Percentiles rank a stretch among this genome's conserved stretches.
Evolutionary conservation across 2,113 vertebrate species (phyloP).

Genomic region (Pionites leucogaster): DNA sequence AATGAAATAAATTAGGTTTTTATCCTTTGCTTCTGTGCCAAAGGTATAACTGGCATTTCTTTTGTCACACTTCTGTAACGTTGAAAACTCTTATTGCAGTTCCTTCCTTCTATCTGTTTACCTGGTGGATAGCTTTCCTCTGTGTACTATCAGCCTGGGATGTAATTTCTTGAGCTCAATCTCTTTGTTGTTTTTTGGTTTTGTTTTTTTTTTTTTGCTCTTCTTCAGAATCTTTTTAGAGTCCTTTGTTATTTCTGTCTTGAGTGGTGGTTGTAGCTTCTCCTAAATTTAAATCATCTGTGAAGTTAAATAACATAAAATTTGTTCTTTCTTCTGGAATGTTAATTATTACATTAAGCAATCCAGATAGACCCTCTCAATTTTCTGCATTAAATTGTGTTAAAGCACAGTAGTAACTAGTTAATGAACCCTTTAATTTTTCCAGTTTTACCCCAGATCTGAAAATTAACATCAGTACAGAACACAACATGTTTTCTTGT

Average conservation of each 20-base stretch:
- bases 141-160: neutral
- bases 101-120: neutral
- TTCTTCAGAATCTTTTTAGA: neutral
- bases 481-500: neutral
- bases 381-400: neutral
- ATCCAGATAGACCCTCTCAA: neutral
- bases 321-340: neutral
- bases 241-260: neutral
- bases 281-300: neutral
- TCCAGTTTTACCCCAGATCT: neutral
- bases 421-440: neutral
- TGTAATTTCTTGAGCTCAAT: neutral
- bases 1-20: neutral
- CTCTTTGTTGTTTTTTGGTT: neutral
- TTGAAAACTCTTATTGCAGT: neutral
- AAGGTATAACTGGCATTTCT: neutral
- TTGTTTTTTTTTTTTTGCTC: neutral
- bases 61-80: neutral
- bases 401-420: neutral
- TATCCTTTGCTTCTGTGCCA: neutral
- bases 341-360: slow-evolving; percentile 6
- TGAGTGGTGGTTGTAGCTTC: neutral
- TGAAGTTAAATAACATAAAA: neutral
- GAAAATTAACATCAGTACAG: neutral
- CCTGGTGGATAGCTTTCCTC: neutral